phyloP scores from a whole-genome alignment of 2,797 vertebrate genomes.

The Sebastes alutus region DNA sequence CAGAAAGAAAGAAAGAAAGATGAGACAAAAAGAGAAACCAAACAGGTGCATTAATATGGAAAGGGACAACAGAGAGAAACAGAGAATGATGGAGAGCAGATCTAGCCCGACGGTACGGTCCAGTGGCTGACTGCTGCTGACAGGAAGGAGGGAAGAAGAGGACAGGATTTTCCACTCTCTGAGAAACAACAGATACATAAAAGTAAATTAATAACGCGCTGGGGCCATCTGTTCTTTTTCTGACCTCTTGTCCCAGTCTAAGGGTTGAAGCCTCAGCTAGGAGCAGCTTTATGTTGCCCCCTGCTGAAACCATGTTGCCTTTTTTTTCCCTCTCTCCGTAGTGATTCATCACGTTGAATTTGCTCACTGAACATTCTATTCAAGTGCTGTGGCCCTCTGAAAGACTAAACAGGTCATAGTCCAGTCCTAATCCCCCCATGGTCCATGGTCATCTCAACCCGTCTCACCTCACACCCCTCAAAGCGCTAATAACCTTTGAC shows the following conservation, averaged over 20 bases:
- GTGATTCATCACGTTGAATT: neutral
- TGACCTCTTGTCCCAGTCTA: conserved; percentile 21
- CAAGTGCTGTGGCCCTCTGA: neutral
- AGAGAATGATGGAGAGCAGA: conserved; percentile 38
- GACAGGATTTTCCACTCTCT: conserved; percentile 50
- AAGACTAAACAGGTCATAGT: conserved; percentile 1
- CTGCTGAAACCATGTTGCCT: conserved; percentile 19
- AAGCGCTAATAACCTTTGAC: conserved; percentile 7
- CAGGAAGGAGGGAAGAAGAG: conserved; percentile 29
- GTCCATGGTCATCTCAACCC: neutral
- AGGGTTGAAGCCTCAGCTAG: neutral
- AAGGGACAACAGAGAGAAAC: neutral
- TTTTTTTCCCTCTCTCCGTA: neutral
- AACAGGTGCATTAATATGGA: neutral
- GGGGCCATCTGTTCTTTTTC: conserved; percentile 25
- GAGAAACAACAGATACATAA: conserved; percentile 55
- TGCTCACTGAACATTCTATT: conserved; percentile 4
- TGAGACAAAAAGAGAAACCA: neutral
- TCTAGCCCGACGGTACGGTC: neutral
- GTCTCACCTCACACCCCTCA: neutral
- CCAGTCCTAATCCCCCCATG: neutral
- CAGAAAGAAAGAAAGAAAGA: neutral
- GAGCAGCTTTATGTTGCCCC: conserved; percentile 31
- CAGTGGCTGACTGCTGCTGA: conserved; percentile 45
- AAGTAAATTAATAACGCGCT: conserved; percentile 40